These are phyloP conservation scores for Smutsia gigantea DNA, from an alignment of 2,797 vertebrate genomes.

Conservation along the genomic window DNA sequence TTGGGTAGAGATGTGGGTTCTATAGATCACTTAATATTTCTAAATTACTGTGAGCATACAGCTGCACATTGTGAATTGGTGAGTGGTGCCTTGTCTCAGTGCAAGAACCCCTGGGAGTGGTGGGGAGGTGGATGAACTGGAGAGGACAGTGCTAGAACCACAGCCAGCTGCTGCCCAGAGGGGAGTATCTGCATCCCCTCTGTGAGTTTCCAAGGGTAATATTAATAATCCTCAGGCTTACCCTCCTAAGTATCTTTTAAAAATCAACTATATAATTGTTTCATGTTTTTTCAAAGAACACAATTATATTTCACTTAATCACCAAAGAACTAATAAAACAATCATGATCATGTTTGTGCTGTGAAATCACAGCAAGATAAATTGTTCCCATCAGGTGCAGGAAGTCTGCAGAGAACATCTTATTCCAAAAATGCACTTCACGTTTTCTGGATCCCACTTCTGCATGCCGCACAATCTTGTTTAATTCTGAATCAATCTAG, in stretches of 20 bases:
- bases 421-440: background rate
- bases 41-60: background rate
- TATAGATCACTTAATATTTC: background rate
- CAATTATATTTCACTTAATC: slow-evolving; percentile 66
- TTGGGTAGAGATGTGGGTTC: background rate
- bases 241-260: background rate
- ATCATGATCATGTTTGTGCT: slow-evolving; percentile 31
- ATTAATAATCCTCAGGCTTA: background rate
- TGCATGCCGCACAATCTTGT: background rate
- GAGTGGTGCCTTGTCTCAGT: background rate
- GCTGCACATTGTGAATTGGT: background rate
- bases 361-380: slow-evolving; percentile 44
- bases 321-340: slow-evolving; percentile 60
- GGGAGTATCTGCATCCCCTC: too few species aligned
- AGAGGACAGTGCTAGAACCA: accelerated
- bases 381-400: background rate
- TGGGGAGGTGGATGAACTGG: accelerated
- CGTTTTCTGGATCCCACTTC: background rate
- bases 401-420: background rate
- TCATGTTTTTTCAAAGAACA: background rate
- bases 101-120: accelerated
- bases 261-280: slow-evolving; percentile 38
- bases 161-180: background rate
- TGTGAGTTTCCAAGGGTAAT: too few species aligned
- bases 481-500: accelerated